These are phyloP conservation scores for Novumbra hubbsi DNA, from an alignment of 2,797 vertebrate genomes.

Conservation along the genomic window DNA sequence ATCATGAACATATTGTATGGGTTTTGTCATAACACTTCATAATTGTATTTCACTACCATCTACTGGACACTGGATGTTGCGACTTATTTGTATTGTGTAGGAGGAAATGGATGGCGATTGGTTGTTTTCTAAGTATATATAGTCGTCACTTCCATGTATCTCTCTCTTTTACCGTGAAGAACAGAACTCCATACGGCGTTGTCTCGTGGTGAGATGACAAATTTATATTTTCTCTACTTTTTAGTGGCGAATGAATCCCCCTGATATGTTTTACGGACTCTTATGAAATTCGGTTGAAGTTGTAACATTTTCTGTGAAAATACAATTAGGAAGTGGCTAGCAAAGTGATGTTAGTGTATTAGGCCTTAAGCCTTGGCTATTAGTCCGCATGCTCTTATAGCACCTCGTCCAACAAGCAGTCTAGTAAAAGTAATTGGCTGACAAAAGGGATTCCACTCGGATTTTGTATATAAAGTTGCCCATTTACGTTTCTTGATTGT, in stretches of 20 bases:
- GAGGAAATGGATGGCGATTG: conserved; percentile 36
- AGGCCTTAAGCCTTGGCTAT: conserved; percentile 7
- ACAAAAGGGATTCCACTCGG: too few relatives aligned
- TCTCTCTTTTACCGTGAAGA: conserved; percentile 74
- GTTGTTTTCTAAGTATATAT: conserved; percentile 41
- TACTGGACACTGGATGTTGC: conserved; percentile 6
- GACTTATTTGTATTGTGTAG: not conserved
- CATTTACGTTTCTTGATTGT: too few relatives aligned
- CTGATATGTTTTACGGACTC: not conserved
- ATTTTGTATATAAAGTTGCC: too few relatives aligned
- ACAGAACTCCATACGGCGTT: conserved; percentile 81
- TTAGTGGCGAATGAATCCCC: too few relatives aligned
- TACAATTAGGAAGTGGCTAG: not conserved
- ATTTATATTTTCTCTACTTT: not conserved
- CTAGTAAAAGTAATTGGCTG: too few relatives aligned
- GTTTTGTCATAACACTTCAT: not conserved
- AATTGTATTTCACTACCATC: not conserved
- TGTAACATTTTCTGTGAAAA: not conserved
- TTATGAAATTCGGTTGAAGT: not conserved
- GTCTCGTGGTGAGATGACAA: conserved; percentile 78
- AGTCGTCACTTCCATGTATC: conserved; percentile 58
- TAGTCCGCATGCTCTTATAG: not conserved
- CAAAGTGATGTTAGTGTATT: not conserved
- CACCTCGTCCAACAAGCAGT: too few relatives aligned
- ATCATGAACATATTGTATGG: not conserved